phyloP scores from a whole-genome alignment of 1,140 invertebrate species.

The Drosophila tsacasi region DNA sequence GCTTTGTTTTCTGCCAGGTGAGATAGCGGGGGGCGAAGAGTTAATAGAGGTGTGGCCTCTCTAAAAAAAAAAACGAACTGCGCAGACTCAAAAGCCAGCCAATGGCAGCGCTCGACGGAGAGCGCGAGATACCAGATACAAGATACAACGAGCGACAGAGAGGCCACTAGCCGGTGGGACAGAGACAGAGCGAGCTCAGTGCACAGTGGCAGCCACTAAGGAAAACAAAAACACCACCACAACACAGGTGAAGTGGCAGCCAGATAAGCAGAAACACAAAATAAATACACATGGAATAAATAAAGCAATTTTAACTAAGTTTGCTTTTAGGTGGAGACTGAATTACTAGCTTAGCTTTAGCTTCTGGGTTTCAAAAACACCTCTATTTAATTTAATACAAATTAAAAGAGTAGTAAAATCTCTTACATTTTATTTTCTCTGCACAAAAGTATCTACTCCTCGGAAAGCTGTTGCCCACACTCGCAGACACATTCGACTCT shows the following conservation, averaged over 20 bases:
- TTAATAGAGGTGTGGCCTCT: conserved; percentile 77
- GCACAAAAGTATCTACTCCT: conserved; percentile 51
- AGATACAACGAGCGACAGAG: conserved; percentile 35
- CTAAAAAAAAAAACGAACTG: conserved; percentile 44
- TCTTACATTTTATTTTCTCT: not conserved
- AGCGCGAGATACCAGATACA: conserved; percentile 41
- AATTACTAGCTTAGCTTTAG: not conserved
- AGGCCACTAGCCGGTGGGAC: conserved; percentile 9
- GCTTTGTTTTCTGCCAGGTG: conserved; percentile 26
- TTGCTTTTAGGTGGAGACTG: not conserved
- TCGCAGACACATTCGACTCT: conserved; percentile 43
- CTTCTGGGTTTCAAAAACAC: not conserved
- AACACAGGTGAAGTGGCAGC: conserved; percentile 67
- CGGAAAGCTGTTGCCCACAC: conserved; percentile 2
- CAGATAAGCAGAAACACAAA: conserved; percentile 27
- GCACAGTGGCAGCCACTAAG: conserved; percentile 60
- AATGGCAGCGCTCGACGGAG: conserved; percentile 56
- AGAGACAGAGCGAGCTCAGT: conserved; percentile 39
- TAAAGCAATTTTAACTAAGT: not conserved
- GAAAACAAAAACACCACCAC: conserved; percentile 47
- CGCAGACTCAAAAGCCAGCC: conserved; percentile 68
- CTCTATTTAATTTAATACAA: not conserved
- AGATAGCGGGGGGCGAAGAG: conserved; percentile 21
- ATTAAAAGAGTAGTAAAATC: not conserved
- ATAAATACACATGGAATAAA: not conserved